These are phyloP conservation scores for Ceyx erithaca DNA, from an alignment of 2,797 vertebrate genomes.

Conservation along the genomic window DNA sequence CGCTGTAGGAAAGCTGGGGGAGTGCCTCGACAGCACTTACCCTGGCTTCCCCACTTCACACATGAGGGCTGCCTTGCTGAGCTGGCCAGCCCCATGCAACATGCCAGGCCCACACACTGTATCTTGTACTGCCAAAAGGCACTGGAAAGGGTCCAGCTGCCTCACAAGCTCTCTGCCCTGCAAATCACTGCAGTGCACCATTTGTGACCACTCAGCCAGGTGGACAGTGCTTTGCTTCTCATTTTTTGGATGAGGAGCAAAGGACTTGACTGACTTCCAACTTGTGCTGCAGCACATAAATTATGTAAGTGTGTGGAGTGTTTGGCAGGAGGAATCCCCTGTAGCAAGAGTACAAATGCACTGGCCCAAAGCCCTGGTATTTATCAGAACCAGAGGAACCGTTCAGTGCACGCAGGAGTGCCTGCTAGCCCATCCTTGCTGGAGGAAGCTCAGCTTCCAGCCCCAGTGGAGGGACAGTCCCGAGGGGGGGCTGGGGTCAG, in stretches of 20 bases:
- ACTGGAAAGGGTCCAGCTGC: not conserved
- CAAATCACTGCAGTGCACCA: not conserved
- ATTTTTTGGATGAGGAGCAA: not conserved
- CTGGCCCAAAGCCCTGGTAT: not conserved
- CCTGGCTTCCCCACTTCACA: rapidly evolving
- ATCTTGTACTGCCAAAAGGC: not conserved
- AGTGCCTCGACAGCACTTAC: rapidly evolving
- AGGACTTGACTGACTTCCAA: slow-evolving; percentile 15
- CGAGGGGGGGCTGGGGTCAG: not conserved
- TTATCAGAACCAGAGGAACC: not conserved
- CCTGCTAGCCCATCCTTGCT: not conserved
- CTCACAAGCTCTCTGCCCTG: not conserved
- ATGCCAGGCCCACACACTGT: rapidly evolving
- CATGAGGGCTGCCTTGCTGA: not conserved
- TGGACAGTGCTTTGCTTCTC: not conserved
- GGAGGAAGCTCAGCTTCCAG: not conserved
- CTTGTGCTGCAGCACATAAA: not conserved
- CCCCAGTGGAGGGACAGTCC: not conserved
- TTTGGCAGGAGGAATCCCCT: not conserved
- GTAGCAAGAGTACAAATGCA: not conserved
- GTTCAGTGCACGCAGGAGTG: rapidly evolving
- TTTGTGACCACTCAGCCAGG: not conserved
- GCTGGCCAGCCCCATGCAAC: not conserved
- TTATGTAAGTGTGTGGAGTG: not conserved
- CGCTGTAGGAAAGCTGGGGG: not conserved